Conservation (phyloP, 2,113 vertebrate genomes). For the Xyliphius kryptos region DNA sequence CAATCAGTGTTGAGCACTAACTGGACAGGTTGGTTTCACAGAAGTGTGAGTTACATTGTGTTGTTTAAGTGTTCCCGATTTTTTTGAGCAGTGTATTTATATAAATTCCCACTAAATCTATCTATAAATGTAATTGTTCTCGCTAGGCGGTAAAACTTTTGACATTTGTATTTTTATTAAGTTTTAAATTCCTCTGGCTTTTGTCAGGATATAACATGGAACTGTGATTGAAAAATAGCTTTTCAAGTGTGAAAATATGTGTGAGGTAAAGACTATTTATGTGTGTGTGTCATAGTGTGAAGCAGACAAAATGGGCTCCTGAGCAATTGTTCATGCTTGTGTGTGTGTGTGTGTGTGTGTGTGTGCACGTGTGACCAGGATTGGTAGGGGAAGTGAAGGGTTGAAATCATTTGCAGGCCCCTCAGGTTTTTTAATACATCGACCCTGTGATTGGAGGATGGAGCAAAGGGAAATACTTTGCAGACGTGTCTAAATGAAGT, state of each 20-base stretch:
- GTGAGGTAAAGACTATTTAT: slow-evolving; percentile 35
- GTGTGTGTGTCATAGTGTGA: slow-evolving; percentile 34
- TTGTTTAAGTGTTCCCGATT: too few relatives aligned
- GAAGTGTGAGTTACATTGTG: too few relatives aligned
- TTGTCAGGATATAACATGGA: too few relatives aligned
- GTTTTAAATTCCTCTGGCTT: slow-evolving; percentile 1
- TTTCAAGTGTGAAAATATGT: slow-evolving; percentile 32
- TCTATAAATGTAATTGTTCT: too few relatives aligned
- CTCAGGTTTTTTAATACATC: slow-evolving; percentile 35
- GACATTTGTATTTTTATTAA: too few relatives aligned
- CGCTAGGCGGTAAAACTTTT: too few relatives aligned
- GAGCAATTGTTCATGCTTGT: slow-evolving; percentile 29
- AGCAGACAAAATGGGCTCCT: slow-evolving; percentile 28
- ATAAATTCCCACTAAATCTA: too few relatives aligned
- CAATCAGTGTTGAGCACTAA: too few relatives aligned
- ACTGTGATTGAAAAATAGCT: slow-evolving; percentile 16
- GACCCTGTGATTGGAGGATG: slow-evolving; percentile 15
- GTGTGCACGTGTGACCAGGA: too few relatives aligned
- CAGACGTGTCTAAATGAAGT: slow-evolving; percentile 14
- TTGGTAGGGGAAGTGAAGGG: too few relatives aligned
- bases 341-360: slow-evolving; percentile 14
- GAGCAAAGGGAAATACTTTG: slow-evolving; percentile 3
- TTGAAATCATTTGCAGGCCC: slow-evolving; percentile 32
- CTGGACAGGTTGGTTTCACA: too few relatives aligned
- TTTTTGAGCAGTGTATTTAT: too few relatives aligned